Evolutionary conservation across 2,113 vertebrate genomes (phyloP).

Genomic region (Megatriorchis doriae): DNA sequence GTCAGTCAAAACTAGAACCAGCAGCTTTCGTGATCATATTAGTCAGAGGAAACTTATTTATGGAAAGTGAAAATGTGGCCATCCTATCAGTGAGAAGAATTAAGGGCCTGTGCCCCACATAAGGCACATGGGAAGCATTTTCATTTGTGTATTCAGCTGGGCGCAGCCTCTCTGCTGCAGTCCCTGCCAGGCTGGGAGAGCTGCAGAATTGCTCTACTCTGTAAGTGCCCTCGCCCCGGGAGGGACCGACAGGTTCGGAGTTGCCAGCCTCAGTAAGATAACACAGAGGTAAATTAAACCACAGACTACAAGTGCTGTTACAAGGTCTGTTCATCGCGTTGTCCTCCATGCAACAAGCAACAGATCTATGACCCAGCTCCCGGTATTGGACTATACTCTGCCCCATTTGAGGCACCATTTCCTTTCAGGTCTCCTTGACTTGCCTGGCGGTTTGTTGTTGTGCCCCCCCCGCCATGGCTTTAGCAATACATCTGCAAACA

Average conservation of each 20-base stretch:
- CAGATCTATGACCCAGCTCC: neutral
- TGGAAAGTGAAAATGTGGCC: neutral
- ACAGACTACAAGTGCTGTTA: neutral
- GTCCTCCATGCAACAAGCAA: neutral
- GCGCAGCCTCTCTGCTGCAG: neutral
- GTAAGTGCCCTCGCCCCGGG: neutral
- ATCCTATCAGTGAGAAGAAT: neutral
- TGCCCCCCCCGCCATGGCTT: neutral
- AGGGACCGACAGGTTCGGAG: neutral
- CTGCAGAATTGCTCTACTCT: neutral
- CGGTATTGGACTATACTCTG: neutral
- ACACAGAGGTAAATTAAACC: neutral
- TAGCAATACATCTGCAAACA: neutral
- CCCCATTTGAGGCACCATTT: neutral
- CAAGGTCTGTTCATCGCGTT: neutral
- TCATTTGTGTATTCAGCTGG: neutral
- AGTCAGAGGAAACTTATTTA: neutral
- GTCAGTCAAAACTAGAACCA: neutral
- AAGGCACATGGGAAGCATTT: neutral
- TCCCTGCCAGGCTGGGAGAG: neutral
- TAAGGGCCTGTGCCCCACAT: neutral
- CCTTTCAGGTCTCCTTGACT: neutral
- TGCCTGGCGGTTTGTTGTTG: neutral
- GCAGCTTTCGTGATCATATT: neutral
- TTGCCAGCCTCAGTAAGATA: rapidly evolving